Evolutionary conservation across 2,113 vertebrate genomes (phyloP).

Genomic region (Bolborhynchus lineola): DNA sequence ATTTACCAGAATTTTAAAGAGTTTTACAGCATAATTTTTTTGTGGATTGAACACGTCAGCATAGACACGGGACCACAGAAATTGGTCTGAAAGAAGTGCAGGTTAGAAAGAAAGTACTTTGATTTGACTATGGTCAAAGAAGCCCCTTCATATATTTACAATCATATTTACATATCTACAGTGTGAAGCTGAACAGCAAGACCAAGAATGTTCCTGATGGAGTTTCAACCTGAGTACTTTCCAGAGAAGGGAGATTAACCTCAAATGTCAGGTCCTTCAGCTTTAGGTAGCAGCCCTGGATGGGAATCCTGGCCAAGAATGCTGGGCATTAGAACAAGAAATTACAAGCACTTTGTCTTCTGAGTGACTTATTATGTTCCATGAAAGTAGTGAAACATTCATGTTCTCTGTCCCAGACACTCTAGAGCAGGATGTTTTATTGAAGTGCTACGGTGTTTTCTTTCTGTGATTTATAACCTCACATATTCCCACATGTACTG

Average conservation of each 20-base stretch:
- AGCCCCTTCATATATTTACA: not conserved
- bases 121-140: not conserved
- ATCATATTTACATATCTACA: not conserved
- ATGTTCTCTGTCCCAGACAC: constrained; percentile 60
- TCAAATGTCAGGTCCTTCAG: not conserved
- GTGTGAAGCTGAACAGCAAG: not conserved
- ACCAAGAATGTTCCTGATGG: not conserved
- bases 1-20: not conserved
- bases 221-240: not conserved
- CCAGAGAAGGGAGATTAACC: not conserved
- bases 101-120: not conserved
- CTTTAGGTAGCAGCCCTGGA: not conserved
- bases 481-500: not conserved
- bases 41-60: not conserved
- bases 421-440: constrained; percentile 20
- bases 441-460: not conserved
- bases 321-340: constrained; percentile 22
- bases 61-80: not conserved
- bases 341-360: constrained; percentile 26
- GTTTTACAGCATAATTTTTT: not conserved
- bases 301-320: not conserved
- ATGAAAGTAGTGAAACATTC: not conserved
- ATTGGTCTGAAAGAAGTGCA: not conserved
- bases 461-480: constrained; percentile 35
- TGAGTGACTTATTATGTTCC: constrained; percentile 14